These are phyloP conservation scores for Tichodroma muraria DNA, from an alignment of 2,113 vertebrate genomes.

Conservation along the genomic window DNA sequence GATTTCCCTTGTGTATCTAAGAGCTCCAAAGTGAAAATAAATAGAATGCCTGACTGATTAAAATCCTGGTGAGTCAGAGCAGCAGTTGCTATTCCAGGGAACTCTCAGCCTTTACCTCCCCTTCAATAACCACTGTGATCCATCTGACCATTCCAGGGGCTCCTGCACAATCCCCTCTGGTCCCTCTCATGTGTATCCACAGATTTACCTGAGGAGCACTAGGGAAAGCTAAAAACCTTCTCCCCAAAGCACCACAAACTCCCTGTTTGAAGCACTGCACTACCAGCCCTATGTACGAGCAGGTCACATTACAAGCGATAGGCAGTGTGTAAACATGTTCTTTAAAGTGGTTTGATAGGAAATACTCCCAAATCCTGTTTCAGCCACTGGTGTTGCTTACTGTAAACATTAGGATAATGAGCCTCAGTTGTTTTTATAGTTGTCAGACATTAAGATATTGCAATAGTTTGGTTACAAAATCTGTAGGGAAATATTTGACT, in stretches of 20 bases:
- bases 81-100: constrained; percentile 37
- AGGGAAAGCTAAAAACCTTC: not conserved
- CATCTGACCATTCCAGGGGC: not conserved
- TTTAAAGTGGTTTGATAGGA: constrained; percentile 43
- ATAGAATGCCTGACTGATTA: constrained; percentile 50
- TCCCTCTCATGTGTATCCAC: rapidly evolving
- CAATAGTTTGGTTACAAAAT: not conserved
- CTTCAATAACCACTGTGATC: not conserved
- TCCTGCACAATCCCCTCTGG: not conserved
- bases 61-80: constrained; percentile 40
- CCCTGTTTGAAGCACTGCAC: not conserved
- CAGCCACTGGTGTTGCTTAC: not conserved
- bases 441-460: not conserved
- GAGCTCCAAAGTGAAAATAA: constrained; percentile 26
- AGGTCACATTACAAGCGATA: not conserved
- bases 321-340: not conserved
- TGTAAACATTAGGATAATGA: constrained; percentile 20
- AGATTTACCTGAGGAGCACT: not conserved
- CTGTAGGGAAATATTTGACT: not conserved
- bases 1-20: not conserved
- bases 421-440: not conserved
- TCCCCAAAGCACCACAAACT: not conserved
- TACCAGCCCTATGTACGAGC: not conserved
- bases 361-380: not conserved
- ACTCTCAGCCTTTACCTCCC: not conserved